Evolutionary conservation across 1,140 invertebrate genomes (phyloP), one percentile per base, ranked within the genome.

Genomic region (Brevipalpus yothersi): DNA sequence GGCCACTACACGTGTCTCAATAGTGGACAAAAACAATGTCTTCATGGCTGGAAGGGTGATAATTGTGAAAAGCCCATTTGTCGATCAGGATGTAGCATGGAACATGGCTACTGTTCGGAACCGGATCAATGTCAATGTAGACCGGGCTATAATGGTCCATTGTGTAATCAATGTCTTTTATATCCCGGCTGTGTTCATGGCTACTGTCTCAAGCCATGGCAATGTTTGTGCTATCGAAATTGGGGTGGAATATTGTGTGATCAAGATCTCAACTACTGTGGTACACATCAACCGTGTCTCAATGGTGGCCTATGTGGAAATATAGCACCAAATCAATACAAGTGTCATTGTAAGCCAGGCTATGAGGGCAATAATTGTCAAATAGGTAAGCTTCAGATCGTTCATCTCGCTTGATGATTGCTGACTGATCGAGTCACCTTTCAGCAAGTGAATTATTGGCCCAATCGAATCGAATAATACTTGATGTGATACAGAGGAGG

Each of bases 51-150:
- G 91, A 82, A 82, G 60, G 89, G 87, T 54, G 80, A 84, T 67
- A 78, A 94, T 31, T 95, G 90, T 70, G 85, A 90, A 70, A 85
- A 81, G 13, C n/a, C 41, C 7, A 82, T 83, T 68, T 96, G 91
- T 75, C 74, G 82, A 69, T 79, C 84, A 69, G 90, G 89, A 69
- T 96, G 91, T 75, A 80, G 39, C 23, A 5, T 31, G 11, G 40
- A 88, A 65, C 85, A 92, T 73, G 91, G 91, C 68, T 81, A 83
- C 71, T 96, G 91, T 77, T 81, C 79, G 66, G 79, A 79, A 70
- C 90, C 91, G 66, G 84, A 89, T 75, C 85, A 93, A 76, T 95
- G 90, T 84, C 88, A 91, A 79, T 86, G 86, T 91, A 80, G 69
- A 58, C 11, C 43, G 40, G 76, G 56, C 5, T 57, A 57, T 13